Percentiles rank a stretch among this genome's conserved stretches.
Evolutionary conservation across 2,113 vertebrate genomes (phyloP).

Genomic region (Corythornis cristatus): DNA sequence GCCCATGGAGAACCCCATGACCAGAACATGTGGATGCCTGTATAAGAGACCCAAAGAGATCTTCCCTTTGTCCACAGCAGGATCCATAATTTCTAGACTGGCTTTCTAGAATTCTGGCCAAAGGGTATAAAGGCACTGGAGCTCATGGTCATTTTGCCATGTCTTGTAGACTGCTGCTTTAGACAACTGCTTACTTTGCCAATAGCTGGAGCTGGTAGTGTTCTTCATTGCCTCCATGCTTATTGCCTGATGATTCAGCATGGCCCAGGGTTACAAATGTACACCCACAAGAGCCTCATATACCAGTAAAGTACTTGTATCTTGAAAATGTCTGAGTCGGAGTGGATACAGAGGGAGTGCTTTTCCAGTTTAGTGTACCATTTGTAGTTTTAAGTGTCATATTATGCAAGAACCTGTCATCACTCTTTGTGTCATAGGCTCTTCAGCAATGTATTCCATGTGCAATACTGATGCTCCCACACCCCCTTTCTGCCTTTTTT

Average conservation of each 20-base stretch:
- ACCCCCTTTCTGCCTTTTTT: neutral
- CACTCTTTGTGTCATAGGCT: slow-evolving; percentile 28
- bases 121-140: neutral
- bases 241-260: neutral
- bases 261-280: neutral
- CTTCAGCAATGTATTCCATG: slow-evolving; percentile 53
- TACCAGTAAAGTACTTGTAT: neutral
- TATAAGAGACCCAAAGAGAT: neutral
- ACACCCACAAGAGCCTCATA: neutral
- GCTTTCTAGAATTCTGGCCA: neutral
- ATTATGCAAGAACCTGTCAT: slow-evolving; percentile 61
- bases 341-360: neutral
- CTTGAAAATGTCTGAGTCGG: neutral
- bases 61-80: neutral
- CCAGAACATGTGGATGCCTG: no score
- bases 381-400: slow-evolving; percentile 29
- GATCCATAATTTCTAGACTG: neutral
- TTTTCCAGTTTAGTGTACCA: slow-evolving; percentile 30
- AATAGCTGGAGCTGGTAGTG: neutral
- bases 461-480: slow-evolving; percentile 23
- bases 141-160: neutral
- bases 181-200: neutral
- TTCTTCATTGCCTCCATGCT: neutral
- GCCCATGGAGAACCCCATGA: neutral
- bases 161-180: neutral